phyloP scores from a whole-genome alignment of 1,140 invertebrate species.

The Pissodes strobi region DNA sequence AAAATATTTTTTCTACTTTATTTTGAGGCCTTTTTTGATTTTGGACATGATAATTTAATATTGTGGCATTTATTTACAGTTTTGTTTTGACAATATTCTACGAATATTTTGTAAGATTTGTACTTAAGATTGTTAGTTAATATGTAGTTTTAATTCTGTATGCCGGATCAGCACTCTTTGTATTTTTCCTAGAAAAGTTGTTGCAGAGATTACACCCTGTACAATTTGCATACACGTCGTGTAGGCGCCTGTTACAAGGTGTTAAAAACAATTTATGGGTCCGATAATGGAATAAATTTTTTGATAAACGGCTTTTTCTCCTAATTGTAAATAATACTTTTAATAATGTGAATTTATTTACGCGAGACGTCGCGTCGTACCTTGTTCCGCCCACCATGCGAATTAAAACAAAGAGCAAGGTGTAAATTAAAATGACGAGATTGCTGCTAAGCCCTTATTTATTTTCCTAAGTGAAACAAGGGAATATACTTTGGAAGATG shows the following conservation, averaged over 20 bases:
- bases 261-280: conserved; percentile 29
- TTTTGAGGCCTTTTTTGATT: too few relatives aligned
- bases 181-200: neutral
- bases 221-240: neutral
- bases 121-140: too few relatives aligned
- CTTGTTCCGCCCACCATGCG: conserved; percentile 18
- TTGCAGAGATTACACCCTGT: neutral
- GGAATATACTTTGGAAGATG: neutral
- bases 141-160: too few relatives aligned
- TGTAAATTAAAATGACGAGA: conserved; percentile 20
- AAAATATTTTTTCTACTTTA: too few relatives aligned
- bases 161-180: too few relatives aligned
- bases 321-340: conserved; percentile 35
- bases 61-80: too few relatives aligned
- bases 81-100: too few relatives aligned
- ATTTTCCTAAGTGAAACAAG: conserved; percentile 12
- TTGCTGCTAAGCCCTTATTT: conserved; percentile 19
- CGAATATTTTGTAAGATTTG: too few relatives aligned
- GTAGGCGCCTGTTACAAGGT: conserved; percentile 27
- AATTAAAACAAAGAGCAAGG: conserved; percentile 27
- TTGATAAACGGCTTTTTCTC: conserved; percentile 23
- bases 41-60: too few relatives aligned
- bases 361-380: conserved; percentile 15
- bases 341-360: conserved; percentile 23
- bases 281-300: conserved; percentile 33